phyloP scores from a whole-genome alignment of 2,113 vertebrate species.

The Capreolus pygargus region DNA sequence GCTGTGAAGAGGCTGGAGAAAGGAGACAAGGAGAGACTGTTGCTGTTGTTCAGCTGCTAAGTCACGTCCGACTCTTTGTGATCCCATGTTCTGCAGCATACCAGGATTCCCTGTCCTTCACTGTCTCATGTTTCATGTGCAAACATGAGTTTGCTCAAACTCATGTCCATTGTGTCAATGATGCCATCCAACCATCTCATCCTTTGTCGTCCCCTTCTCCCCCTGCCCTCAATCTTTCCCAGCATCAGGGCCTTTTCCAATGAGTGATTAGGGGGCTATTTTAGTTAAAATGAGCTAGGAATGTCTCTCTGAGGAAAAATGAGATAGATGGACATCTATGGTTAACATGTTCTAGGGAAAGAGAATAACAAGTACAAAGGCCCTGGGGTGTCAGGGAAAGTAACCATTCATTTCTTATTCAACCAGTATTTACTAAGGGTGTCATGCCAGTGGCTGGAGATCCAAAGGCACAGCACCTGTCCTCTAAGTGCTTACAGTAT shows the following conservation, averaged over 20 bases:
- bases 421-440: background rate
- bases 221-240: background rate
- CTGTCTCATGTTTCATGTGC: background rate
- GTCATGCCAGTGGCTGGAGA: background rate
- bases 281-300: background rate
- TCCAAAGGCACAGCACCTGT: background rate
- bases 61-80: rapidly evolving
- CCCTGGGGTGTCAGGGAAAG: background rate
- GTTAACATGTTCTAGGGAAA: background rate
- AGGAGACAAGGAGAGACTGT: background rate
- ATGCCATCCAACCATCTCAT: background rate
- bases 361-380: background rate
- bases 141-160: background rate
- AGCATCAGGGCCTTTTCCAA: background rate
- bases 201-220: background rate
- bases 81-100: background rate
- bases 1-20: background rate
- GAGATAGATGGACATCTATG: background rate
- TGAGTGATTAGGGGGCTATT: background rate
- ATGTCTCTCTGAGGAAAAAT: background rate
- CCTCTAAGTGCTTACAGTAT: background rate
- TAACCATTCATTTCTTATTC: background rate
- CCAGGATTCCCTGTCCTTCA: background rate
- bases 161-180: background rate
- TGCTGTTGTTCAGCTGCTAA: background rate